These are phyloP conservation scores for Alosa alosa DNA, from an alignment of 2,113 vertebrate genomes.

Conservation along the genomic window DNA sequence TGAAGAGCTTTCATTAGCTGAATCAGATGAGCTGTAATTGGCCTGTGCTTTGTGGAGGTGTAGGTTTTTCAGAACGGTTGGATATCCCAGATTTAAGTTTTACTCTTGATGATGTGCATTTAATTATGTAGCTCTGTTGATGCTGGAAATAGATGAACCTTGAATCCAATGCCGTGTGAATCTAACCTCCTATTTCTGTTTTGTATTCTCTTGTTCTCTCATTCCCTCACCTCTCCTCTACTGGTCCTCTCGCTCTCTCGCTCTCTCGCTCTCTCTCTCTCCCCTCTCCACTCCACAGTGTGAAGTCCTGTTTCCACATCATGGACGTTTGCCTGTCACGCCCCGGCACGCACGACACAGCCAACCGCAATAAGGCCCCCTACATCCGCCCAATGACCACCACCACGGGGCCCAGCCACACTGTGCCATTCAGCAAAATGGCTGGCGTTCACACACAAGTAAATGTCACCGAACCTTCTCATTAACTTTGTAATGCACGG, in stretches of 20 bases:
- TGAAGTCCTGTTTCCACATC: constrained; percentile 97
- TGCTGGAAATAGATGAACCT: not conserved
- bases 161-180: not conserved
- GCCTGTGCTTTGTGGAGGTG: not conserved
- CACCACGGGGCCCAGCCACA: constrained; percentile 71
- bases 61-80: not conserved
- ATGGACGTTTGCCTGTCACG: constrained; percentile 94
- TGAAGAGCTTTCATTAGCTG: not conserved
- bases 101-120: not conserved
- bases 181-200: not conserved
- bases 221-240: not conserved
- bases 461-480: constrained; percentile 34
- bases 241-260: not conserved
- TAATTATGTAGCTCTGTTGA: not conserved
- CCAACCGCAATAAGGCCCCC: constrained; percentile 86
- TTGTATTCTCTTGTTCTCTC: not conserved
- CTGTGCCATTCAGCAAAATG: constrained; percentile 88
- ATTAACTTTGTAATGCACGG: not conserved
- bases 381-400: constrained; percentile 83
- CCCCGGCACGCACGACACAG: constrained; percentile 76
- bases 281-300: constrained; percentile 65
- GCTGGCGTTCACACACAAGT: constrained; percentile 87
- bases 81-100: not conserved
- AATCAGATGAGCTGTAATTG: not conserved
- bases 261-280: not conserved